Evolutionary conservation across 2,888 invertebrate species (phyloP).

Genomic region (Yponomeuta sedellus): DNA sequence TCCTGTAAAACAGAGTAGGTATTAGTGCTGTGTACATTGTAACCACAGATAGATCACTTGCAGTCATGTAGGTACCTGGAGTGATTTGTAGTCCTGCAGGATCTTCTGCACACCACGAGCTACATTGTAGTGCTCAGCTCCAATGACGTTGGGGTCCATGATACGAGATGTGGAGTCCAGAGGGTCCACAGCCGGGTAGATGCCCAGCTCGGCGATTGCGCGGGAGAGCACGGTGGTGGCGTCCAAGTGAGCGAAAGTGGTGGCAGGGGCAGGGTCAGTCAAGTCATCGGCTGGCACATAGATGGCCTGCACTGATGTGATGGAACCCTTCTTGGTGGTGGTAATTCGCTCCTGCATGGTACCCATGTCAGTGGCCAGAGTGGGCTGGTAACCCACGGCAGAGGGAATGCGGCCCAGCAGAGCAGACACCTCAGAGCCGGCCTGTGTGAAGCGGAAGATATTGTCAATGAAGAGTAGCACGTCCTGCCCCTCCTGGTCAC

Average conservation of each 20-base stretch:
- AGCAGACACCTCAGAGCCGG: conserved; percentile 93
- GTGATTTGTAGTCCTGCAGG: conserved; percentile 87
- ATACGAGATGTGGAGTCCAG: conserved; percentile 96
- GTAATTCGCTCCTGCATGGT: conserved; percentile 98
- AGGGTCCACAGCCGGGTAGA: conserved; percentile 97
- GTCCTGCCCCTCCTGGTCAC: conserved; percentile 96
- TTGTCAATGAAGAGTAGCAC: conserved; percentile 97
- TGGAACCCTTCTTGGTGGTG: conserved; percentile 93
- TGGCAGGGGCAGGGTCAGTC: conserved; percentile 97
- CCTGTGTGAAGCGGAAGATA: conserved; percentile 96
- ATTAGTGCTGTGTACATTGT: background rate
- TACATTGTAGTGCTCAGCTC: conserved; percentile 90
- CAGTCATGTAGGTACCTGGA: conserved; percentile 58
- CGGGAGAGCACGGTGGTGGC: conserved; percentile 96
- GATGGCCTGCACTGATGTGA: conserved; percentile 91
- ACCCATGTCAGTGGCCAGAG: conserved; percentile 98
- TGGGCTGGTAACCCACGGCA: conserved; percentile 97
- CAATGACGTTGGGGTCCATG: conserved; percentile 95
- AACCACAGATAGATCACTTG: background rate
- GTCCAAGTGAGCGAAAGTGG: conserved; percentile 97
- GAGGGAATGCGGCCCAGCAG: conserved; percentile 96
- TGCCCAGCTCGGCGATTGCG: conserved; percentile 94
- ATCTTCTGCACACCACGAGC: conserved; percentile 96
- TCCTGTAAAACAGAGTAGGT: conserved; percentile 70
- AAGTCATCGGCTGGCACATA: conserved; percentile 97